Percentiles rank a stretch among this genome's conserved stretches.
phyloP scores from a whole-genome alignment of 2,888 invertebrate species.

The Esperia sulphurella region DNA sequence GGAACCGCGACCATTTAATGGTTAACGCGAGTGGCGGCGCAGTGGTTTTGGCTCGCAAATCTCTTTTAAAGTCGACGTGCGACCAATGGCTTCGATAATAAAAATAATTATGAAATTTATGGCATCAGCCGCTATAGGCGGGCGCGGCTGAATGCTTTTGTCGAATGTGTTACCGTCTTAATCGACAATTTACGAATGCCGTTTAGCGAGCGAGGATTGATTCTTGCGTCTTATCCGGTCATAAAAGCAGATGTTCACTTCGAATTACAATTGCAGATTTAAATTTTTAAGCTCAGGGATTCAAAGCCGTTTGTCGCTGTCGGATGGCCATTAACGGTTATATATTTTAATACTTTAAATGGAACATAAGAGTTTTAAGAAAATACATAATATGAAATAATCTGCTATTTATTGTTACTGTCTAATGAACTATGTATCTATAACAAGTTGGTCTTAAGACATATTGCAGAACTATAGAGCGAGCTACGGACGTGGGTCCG shows the following conservation, averaged over 20 bases:
- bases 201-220: conserved; percentile 39
- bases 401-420: too few relatives aligned
- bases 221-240: conserved; percentile 35
- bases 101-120: conserved; percentile 73
- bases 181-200: conserved; percentile 60
- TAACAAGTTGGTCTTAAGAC: not conserved
- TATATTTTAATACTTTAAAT: too few relatives aligned
- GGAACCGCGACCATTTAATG: conserved; percentile 64
- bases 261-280: conserved; percentile 44
- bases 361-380: not conserved
- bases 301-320: too few relatives aligned
- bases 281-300: conserved; percentile 30
- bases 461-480: not conserved
- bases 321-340: too few relatives aligned
- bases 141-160: conserved; percentile 47
- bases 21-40: conserved; percentile 58
- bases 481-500: conserved; percentile 12
- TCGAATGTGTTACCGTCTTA: conserved; percentile 59
- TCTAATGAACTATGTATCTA: not conserved
- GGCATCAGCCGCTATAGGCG: conserved; percentile 34
- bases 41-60: conserved; percentile 65
- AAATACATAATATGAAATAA: not conserved
- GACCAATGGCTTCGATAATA: conserved; percentile 62
- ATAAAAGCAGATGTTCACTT: conserved; percentile 42
- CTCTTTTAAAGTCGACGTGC: conserved; percentile 63